Conservation (phyloP, 2,797 vertebrate genomes). For the Geotrypetes seraphini region DNA sequence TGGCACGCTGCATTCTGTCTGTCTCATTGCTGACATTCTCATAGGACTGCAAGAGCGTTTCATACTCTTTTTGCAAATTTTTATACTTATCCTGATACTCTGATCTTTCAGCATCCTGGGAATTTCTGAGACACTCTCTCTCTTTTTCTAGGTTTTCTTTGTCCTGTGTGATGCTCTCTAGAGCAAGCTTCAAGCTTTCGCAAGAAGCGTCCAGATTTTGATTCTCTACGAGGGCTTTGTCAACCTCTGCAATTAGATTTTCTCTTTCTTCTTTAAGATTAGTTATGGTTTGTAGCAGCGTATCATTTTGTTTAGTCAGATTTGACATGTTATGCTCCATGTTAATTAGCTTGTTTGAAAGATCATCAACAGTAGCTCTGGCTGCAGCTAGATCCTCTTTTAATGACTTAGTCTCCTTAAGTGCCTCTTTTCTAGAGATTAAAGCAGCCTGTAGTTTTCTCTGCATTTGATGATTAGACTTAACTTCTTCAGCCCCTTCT, state of each 20-base stretch:
- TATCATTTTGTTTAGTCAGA: constrained; percentile 36
- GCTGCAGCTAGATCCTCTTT: constrained; percentile 66
- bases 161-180: constrained; percentile 68
- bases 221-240: constrained; percentile 70
- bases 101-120: constrained; percentile 42
- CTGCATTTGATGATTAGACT: constrained; percentile 71
- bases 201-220: constrained; percentile 72
- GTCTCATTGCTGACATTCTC: constrained; percentile 90
- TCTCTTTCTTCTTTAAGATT: constrained; percentile 58
- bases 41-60: constrained; percentile 86
- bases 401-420: constrained; percentile 76
- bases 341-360: constrained; percentile 46
- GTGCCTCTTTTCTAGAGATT: constrained; percentile 83
- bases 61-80: constrained; percentile 87
- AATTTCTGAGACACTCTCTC: constrained; percentile 48
- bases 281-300: constrained; percentile 37
- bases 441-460: constrained; percentile 93
- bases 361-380: constrained; percentile 40
- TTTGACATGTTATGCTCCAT: constrained; percentile 31
- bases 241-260: constrained; percentile 71
- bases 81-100: constrained; percentile 73
- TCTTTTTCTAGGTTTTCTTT: constrained; percentile 67
- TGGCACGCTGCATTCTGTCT: constrained; percentile 73
- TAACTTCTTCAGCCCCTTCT: constrained; percentile 44
- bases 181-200: constrained; percentile 76